Evolutionary conservation across 1,140 invertebrate genomes (phyloP), one percentile per base, ranked within the genome.

Genomic region (Drosophila malerkotliana): DNA sequence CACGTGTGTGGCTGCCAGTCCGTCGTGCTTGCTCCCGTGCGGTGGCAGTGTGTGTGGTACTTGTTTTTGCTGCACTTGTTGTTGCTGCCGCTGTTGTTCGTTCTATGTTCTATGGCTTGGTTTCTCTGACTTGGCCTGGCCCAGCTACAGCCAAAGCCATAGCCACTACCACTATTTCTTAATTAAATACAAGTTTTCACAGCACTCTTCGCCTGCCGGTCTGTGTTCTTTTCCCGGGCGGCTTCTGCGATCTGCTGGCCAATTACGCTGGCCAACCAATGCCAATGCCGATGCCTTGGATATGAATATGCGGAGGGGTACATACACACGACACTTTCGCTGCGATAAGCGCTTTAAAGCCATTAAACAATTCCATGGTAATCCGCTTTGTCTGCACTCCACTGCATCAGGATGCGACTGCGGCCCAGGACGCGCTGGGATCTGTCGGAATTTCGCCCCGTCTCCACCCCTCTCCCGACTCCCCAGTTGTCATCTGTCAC

Each of bases 101-200:
- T 49, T 58, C 54, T 56, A 54, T 41, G 1, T 49, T 58, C 54
- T 56, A 54, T 41, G 53, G 56, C 49, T 63, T 73, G 64, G 53
- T 47, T 47, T 18, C 44, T 47, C 15, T 37, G 34, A 4, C 2
- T 12, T 44, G 41, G 41, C 41, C 44, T 24, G 18, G 3, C 18
- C 9, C n/a, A 41, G 39, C 12, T 10, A 41, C 3, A 44, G 41
- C 41, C 14, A 44, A 14, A 44, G 5, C 14, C 41, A 44, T 3
- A 41, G 55, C 57, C 57, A 48, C 79, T 82, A 15, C 66, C 83
- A 72, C 79, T 44, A 44, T 87, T 75, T 82, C 80, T 82, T 88
- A 88, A 87, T 87, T 88, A 87, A 87, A 87, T 72, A 88, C 83
- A 71, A 79, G 83, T 87, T 83, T 87, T 79, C 76, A 88, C 83